Evolutionary conservation across 1,140 invertebrate species (phyloP).

Genomic region (Pseudomyrmex flavicornis): DNA sequence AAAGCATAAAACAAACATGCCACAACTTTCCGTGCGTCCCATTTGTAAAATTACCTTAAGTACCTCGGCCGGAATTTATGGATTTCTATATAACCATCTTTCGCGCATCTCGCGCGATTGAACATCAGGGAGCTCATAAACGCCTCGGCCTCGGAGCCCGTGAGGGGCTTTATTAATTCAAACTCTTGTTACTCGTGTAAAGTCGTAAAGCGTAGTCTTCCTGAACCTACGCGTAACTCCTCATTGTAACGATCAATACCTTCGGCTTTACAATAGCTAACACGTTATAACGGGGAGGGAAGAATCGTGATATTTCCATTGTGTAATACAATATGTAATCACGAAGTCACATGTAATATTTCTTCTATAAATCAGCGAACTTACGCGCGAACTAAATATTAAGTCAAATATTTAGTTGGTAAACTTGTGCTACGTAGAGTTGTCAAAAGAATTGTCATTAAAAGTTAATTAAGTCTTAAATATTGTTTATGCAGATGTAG

Average conservation of each 20-base stretch:
- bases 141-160: constrained; percentile 17
- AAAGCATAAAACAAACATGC: constrained; percentile 33
- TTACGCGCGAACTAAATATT: no score
- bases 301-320: constrained; percentile 21
- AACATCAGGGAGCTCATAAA: constrained; percentile 65
- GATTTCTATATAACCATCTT: constrained; percentile 69
- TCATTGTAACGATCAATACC: constrained; percentile 70
- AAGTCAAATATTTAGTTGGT: no score
- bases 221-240: constrained; percentile 60
- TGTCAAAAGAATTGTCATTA: no score
- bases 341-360: no score
- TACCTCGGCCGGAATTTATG: constrained; percentile 43
- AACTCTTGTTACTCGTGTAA: constrained; percentile 74
- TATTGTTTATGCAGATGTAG: neutral
- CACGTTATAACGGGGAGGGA: neutral
- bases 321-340: constrained; percentile 20
- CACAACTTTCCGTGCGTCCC: constrained; percentile 16
- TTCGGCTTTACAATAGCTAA: constrained; percentile 70
- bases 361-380: no score
- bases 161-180: constrained; percentile 72
- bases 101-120: constrained; percentile 37
- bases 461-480: no score
- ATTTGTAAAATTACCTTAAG: constrained; percentile 63
- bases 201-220: constrained; percentile 71
- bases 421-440: no score